Evolutionary conservation across 2,113 vertebrate species (phyloP), one percentile per base, ranked within the genome.

Genomic region (Nesoenas mayeri): DNA sequence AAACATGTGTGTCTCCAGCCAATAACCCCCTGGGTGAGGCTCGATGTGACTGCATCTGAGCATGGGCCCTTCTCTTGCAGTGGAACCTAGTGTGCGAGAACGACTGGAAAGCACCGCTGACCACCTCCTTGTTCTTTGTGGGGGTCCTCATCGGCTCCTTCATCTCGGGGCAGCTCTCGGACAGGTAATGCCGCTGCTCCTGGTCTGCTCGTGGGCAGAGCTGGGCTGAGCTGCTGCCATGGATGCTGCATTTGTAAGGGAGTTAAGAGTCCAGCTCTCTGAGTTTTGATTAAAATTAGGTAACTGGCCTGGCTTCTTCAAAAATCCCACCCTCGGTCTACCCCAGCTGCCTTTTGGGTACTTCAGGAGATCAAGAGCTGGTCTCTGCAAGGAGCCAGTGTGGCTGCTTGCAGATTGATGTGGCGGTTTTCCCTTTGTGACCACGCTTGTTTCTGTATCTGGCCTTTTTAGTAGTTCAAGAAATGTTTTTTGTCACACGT

Each of bases 41-140:
- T 69, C 0, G 0, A 7, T 28, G 40, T 0, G 4, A 56, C 56
- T 51, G 57, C 2, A 4, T 18, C 57, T 79, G 66, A 97, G 67
- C 47, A 1, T 0, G 4, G 71, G 1, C 28, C 11, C 78, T 96
- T 93, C 90, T 95, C 82, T 96, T 88, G 80, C 97, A 99, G 98
- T 99, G 98, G 98, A 97, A 97, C 85, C 97, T 99, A 88, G 98
- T 99, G 87, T 99, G 99, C 70, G 97, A 98, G 5, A 87, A 98
- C 3, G 97, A 98, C 91, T 99, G 98, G 98, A 99, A 98, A 91
- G 96, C 97, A 3, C 99, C 98, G 0, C 97, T 99, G 74, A 98
- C 98, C 60, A 95, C 96, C 53, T 99, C 98, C 56, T 85, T 98
- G 57, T 99, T 98, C 97, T 99, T 98, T 44, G 93, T 98, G 61